These are phyloP conservation scores for Drosophila sucinea DNA, from an alignment of 1,140 invertebrate species.

Conservation along the genomic window DNA sequence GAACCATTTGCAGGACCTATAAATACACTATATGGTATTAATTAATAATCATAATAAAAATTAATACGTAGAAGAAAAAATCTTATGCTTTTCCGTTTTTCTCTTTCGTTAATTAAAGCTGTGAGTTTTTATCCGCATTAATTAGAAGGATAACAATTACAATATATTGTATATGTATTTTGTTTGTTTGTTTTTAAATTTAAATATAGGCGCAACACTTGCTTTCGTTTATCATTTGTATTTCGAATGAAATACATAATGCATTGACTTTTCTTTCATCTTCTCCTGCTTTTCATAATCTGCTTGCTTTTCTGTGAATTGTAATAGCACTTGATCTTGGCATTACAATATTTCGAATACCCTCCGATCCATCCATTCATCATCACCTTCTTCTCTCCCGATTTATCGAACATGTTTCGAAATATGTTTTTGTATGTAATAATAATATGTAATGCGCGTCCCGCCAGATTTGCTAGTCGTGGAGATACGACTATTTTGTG, in stretches of 20 bases:
- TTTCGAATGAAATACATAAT: constrained; percentile 48
- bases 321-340: too few relatives aligned
- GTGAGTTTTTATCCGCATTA: constrained; percentile 82
- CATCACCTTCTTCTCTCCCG: too few relatives aligned
- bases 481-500: constrained; percentile 56
- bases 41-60: constrained; percentile 77
- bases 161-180: constrained; percentile 50
- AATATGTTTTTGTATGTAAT: constrained; percentile 57
- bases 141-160: constrained; percentile 77
- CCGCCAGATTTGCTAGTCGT: neutral
- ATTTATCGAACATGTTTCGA: too few relatives aligned
- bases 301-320: neutral
- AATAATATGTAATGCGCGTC: too few relatives aligned
- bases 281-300: constrained; percentile 16
- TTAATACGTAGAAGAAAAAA: constrained; percentile 81
- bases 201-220: constrained; percentile 64
- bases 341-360: constrained; percentile 19
- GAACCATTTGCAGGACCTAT: constrained; percentile 71
- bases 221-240: constrained; percentile 8
- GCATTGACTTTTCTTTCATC: constrained; percentile 43
- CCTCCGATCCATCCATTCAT: too few relatives aligned
- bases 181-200: constrained; percentile 44
- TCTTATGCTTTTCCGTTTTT: constrained; percentile 63
- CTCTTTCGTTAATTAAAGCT: constrained; percentile 70
- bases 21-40: constrained; percentile 70